Evolutionary conservation across 2,797 vertebrate genomes (phyloP), one percentile per base, ranked within the genome.

Genomic region (Gallinago solitaria): DNA sequence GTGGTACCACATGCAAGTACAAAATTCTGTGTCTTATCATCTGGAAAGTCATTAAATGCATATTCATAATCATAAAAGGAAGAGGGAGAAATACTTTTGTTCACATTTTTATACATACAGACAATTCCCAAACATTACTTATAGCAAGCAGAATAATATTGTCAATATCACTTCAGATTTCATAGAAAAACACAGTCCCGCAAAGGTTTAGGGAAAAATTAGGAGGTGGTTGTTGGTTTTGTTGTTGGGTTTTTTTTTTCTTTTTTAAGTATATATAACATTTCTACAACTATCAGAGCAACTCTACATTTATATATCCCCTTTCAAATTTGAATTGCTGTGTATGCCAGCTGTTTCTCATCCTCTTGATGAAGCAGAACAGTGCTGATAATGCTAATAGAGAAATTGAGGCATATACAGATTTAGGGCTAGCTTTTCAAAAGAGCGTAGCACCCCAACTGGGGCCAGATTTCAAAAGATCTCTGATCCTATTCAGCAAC

Each of bases 381-480:
- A 75, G 90, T 78, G 68, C 90, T 93, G 92, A 91, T 95, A 93
- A 95, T 87, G 71, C 81, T 94, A 92, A 87, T 85, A 89, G 91
- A 93, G 92, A 96, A 94, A 96, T 87, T 89, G 90, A 92, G 90
- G 86, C 78, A 90, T 87, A 61, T 68, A 92, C 86, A 78, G 45
- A 85, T 96, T 96, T 93, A 95, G 86, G 94, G 61, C 37, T 71
- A 81, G 71, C 78, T 92, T 96, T 95, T 96, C 90, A 80, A 92
- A 94, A 90, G 90, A 95, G 54, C 5, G 1, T 71, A 93, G 83
- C 69, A 83, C 81, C 93, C 64, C 88, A 93, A 95, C 93, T 89
- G 71, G 41, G 89, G 57, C 75, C 77, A 89, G 81, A 94, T 96
- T 96, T 97, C 92, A 95, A 95, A 95, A 96, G 91, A 95, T 96